These are phyloP conservation scores for Philonicus albiceps DNA, from an alignment of 2,888 invertebrate species.

Conservation along the genomic window DNA sequence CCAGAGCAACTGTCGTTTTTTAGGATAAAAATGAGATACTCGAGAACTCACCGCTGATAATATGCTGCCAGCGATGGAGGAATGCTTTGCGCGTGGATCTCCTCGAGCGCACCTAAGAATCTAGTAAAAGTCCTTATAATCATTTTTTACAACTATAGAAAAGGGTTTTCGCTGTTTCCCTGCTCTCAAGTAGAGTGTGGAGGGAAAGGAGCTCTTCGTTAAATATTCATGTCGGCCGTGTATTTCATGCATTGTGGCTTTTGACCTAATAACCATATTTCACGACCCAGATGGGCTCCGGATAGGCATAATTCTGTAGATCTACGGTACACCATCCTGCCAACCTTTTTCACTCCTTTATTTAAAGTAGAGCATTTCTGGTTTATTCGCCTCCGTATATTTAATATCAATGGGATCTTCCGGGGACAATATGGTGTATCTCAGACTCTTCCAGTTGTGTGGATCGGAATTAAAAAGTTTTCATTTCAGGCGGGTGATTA, in stretches of 20 bases:
- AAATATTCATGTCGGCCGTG: constrained; percentile 16
- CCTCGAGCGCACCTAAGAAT: not conserved
- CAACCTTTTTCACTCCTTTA: not conserved
- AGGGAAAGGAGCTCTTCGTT: not conserved
- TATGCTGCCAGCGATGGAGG: not conserved
- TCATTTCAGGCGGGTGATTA: not conserved
- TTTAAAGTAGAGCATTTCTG: not conserved
- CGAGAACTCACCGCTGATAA: constrained; percentile 2
- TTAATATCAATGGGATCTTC: not conserved
- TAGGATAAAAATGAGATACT: constrained; percentile 20
- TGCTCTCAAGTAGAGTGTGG: not conserved
- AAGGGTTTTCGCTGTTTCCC: not conserved
- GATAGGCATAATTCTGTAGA: not conserved
- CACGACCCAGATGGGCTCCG: not conserved
- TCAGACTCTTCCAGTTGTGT: not conserved
- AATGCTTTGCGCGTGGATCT: not conserved
- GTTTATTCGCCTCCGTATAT: not conserved
- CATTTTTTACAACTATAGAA: not conserved
- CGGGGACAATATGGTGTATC: not conserved
- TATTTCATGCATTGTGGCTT: constrained; percentile 10
- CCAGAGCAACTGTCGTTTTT: not conserved
- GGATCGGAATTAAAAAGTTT: not conserved
- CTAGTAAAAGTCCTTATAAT: not conserved
- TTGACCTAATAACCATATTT: constrained; percentile 24
- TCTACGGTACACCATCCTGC: not conserved